A percentile compares a stretch with the other conserved stretches of the same genome.
phyloP scores from a whole-genome alignment of 2,888 invertebrate species.

The Microplitis manilae region DNA sequence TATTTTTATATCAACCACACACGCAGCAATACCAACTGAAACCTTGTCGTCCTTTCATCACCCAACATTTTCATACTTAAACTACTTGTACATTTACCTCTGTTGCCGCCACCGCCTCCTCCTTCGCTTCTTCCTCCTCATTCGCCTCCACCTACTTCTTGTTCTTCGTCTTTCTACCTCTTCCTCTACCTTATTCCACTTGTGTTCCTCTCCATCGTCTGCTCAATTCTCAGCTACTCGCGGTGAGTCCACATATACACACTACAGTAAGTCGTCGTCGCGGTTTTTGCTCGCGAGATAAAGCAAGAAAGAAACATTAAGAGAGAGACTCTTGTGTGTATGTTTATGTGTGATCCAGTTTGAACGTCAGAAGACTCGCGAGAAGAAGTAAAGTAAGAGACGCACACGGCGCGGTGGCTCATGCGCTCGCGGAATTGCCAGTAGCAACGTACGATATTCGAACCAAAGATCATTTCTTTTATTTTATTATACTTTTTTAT shows the following conservation, averaged over 20 bases:
- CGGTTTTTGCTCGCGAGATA: slow-evolving; percentile 12
- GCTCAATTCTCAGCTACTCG: slow-evolving; percentile 1
- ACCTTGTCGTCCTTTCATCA: slow-evolving; percentile 13
- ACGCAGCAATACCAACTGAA: slow-evolving; percentile 16
- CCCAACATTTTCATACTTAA: slow-evolving; percentile 23
- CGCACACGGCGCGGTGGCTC: slow-evolving; percentile 32
- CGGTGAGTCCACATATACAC: neutral
- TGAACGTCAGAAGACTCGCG: slow-evolving; percentile 27
- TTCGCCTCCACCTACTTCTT: slow-evolving; percentile 7
- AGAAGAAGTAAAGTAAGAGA: slow-evolving; percentile 24
- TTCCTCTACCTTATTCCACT: neutral
- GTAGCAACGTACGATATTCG: slow-evolving; percentile 29
- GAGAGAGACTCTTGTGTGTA: slow-evolving; percentile 9
- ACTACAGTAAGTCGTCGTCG: slow-evolving; percentile 2
- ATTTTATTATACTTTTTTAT: slow-evolving; percentile 1
- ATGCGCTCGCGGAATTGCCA: slow-evolving; percentile 34
- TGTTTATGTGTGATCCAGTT: slow-evolving; percentile 26
- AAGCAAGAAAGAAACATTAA: slow-evolving; percentile 7
- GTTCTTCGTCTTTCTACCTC: neutral
- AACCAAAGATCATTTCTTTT: slow-evolving; percentile 28
- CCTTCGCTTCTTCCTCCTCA: neutral
- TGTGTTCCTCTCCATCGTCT: neutral
- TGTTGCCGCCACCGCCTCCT: slow-evolving; percentile 1
- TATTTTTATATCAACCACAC: slow-evolving; percentile 45
- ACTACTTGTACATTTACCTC: slow-evolving; percentile 11